Conservation (phyloP, 2,888 invertebrate species). For the Brenthis hecate region DNA sequence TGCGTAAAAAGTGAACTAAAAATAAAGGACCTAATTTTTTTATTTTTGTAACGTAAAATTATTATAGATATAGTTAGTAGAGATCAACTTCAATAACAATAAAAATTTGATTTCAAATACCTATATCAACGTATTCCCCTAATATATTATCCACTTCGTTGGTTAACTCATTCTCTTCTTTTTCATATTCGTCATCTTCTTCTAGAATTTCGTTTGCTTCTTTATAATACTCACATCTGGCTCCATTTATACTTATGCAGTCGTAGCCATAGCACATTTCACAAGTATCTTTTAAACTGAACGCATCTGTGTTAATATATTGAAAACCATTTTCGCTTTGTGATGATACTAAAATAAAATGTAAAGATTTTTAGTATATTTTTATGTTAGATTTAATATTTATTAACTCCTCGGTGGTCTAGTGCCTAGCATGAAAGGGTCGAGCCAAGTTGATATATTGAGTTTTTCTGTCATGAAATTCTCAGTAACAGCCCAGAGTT, state of each 20-base stretch:
- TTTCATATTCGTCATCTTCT: slow-evolving; percentile 33
- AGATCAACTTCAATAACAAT: too few species aligned
- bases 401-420: too few species aligned
- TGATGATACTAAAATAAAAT: slow-evolving; percentile 10
- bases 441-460: too few species aligned
- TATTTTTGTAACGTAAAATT: too few species aligned
- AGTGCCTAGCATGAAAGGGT: too few species aligned
- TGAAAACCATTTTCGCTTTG: slow-evolving; percentile 16
- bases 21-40: too few species aligned
- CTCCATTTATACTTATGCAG: slow-evolving; percentile 48
- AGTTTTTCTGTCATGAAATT: too few species aligned
- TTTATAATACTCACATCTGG: slow-evolving; percentile 54
- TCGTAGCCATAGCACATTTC: slow-evolving; percentile 52
- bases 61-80: too few species aligned
- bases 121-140: slow-evolving; percentile 51
- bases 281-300: slow-evolving; percentile 13
- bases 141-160: slow-evolving; percentile 49
- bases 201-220: slow-evolving; percentile 43
- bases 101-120: slow-evolving; percentile 39
- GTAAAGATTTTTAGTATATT: too few species aligned
- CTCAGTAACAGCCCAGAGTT: too few species aligned
- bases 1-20: too few species aligned
- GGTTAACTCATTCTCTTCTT: slow-evolving; percentile 28
- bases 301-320: background rate
- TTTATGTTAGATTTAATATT: too few species aligned